Evolutionary conservation across 2,888 invertebrate genomes (phyloP).

Genomic region (Tethea ocularis): DNA sequence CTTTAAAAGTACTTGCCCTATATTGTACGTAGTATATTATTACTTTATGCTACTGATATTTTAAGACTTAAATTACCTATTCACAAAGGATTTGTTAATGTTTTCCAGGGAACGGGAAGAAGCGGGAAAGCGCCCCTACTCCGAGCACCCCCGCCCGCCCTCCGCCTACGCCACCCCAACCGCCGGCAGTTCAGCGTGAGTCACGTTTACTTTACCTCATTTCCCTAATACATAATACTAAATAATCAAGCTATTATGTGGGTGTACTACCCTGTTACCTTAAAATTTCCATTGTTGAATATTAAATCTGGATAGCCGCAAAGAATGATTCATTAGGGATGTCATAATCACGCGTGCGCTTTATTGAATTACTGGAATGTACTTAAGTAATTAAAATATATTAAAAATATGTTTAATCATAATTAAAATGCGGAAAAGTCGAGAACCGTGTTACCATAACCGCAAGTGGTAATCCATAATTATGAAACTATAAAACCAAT

Average conservation of each 20-base stretch:
- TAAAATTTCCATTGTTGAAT: not conserved
- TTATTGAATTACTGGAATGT: not conserved
- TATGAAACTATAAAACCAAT: slow-evolving; percentile 10
- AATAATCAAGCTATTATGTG: not conserved
- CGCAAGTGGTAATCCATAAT: not conserved
- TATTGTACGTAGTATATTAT: too few species aligned
- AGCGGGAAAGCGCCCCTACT: slow-evolving; percentile 74
- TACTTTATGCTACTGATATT: not conserved
- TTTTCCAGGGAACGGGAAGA: slow-evolving; percentile 80
- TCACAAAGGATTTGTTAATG: slow-evolving; percentile 12
- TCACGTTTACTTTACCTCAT: slow-evolving; percentile 41
- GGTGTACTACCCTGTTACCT: not conserved
- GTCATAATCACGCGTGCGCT: not conserved
- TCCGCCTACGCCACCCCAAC: slow-evolving; percentile 62
- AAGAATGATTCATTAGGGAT: not conserved
- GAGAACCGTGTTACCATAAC: not conserved
- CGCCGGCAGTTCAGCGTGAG: slow-evolving; percentile 68
- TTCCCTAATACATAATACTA: slow-evolving; percentile 7
- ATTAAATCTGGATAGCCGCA: not conserved
- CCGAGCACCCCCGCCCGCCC: slow-evolving; percentile 65
- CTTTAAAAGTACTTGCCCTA: too few species aligned
- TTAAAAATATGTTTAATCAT: too few species aligned
- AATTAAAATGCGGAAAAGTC: not conserved
- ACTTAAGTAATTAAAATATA: not conserved
- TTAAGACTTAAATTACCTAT: not conserved